Conservation (phyloP, 1,140 invertebrate genomes). For the Calliopsis andreniformis region DNA sequence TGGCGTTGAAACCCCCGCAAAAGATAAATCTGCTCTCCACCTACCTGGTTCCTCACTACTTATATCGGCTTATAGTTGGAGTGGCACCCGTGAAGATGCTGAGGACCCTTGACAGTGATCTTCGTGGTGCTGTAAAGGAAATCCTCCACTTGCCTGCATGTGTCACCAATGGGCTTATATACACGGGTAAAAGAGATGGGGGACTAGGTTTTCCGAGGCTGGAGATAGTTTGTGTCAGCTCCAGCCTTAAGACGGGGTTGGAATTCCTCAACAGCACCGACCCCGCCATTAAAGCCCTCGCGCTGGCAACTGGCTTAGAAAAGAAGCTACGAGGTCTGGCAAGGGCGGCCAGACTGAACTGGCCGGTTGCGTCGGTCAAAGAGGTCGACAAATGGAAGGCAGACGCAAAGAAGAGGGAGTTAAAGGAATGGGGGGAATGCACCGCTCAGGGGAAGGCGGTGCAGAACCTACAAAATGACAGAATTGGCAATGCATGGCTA, state of each 20-base stretch:
- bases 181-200: not conserved
- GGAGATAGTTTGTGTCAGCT: not conserved
- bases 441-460: constrained; percentile 22
- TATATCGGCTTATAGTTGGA: not conserved
- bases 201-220: constrained; percentile 28
- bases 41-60: constrained; percentile 15
- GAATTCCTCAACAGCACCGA: not conserved
- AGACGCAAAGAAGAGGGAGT: not conserved
- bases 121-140: not conserved
- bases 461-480: too few relatives aligned
- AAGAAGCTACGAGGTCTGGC: not conserved
- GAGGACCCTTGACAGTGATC: not conserved
- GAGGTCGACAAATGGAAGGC: constrained; percentile 13
- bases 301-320: not conserved
- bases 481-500: constrained; percentile 44
- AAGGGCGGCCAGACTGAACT: not conserved
- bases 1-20: constrained; percentile 17
- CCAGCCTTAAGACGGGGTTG: constrained; percentile 1
- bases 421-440: not conserved
- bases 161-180: not conserved
- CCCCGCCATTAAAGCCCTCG: not conserved
- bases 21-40: not conserved
- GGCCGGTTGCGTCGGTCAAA: not conserved
- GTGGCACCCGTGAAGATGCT: not conserved
- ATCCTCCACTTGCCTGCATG: not conserved